Base-by-base conservation (phyloP, 2,888 invertebrate species). In the Aspidapion aeneum region DNA sequence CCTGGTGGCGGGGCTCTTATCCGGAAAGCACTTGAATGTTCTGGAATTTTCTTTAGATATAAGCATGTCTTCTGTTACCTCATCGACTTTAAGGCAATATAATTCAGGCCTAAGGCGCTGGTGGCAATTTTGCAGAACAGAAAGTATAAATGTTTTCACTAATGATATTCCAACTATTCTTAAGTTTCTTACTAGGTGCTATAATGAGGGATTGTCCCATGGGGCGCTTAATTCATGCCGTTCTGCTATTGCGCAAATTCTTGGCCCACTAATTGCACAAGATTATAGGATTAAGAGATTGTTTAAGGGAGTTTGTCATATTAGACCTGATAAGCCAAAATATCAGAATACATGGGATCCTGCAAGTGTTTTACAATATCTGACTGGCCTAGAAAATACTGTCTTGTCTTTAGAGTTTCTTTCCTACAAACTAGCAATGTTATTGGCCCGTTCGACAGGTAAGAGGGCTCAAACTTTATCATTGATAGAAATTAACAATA, bases 1-100 rank as follows among this genome's bases (percentile, higher is more conserved):
- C 57, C 63, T 63, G 63, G 63, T 57, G 52, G 66, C 58, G 50
- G 66, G 63, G 3, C 22, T 58, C 51, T 35, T 63, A 35, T 65
- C 51, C 12, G 48, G 58, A 35, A 55, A 56, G 57, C 63, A 16
- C 57, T 61, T 16, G n/a, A 19, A 18, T 48, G 18, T 66, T 54
- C 65, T 60, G 51, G 5, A 22, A 3, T 21, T 52, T 12, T 58
- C 62, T 49, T 21, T 65, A 18, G 18, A 63, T 17, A 55, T 65
- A 19, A 22, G 60, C n/a, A 7, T 60, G 2, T 52, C 60, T 16
- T 63, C 60, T 18, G 57, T 63, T 16, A 17, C 62, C 12, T 1
- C 18, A 35, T 16, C 59, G n/a, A 63, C 63, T 7, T 35, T 35
- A n/a, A n/a, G n/a, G n/a, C n/a, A n/a, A n/a, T n/a, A n/a, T n/a